Conservation (phyloP, 2,113 vertebrate genomes). For the Lasiurus cinereus region DNA sequence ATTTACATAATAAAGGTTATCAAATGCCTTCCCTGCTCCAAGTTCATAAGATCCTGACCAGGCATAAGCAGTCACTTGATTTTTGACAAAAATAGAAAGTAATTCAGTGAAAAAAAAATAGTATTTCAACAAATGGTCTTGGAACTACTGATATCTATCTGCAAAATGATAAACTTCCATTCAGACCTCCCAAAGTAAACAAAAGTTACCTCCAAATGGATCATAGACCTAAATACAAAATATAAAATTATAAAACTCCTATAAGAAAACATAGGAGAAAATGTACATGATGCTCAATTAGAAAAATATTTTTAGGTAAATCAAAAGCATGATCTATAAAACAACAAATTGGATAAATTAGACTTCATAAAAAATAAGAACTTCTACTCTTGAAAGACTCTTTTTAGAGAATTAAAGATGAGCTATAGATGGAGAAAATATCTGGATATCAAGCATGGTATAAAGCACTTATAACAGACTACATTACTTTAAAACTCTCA, state of each 20-base stretch:
- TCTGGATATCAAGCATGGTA: neutral
- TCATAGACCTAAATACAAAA: neutral
- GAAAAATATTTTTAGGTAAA: neutral
- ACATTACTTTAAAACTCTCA: neutral
- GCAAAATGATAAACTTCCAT: neutral
- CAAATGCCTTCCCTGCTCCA: neutral
- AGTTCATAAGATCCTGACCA: neutral
- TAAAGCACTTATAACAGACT: neutral
- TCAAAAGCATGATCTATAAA: neutral
- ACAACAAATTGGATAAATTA: neutral
- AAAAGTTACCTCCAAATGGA: neutral
- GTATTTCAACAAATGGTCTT: neutral
- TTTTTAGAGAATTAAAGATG: constrained; percentile 7
- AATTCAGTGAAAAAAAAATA: neutral
- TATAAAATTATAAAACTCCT: neutral
- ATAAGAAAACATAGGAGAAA: neutral
- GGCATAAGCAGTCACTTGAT: neutral
- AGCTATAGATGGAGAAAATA: neutral
- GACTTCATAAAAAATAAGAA: neutral
- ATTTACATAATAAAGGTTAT: constrained; percentile 41
- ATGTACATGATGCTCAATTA: neutral
- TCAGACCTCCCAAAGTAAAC: neutral
- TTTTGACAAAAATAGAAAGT: neutral
- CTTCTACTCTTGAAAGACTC: neutral
- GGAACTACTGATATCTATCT: neutral